A percentile compares a stretch with the other conserved stretches of the same genome.
These are phyloP conservation scores for Incurvaria masculella DNA, from an alignment of 2,888 invertebrate genomes.

Conservation along the genomic window DNA sequence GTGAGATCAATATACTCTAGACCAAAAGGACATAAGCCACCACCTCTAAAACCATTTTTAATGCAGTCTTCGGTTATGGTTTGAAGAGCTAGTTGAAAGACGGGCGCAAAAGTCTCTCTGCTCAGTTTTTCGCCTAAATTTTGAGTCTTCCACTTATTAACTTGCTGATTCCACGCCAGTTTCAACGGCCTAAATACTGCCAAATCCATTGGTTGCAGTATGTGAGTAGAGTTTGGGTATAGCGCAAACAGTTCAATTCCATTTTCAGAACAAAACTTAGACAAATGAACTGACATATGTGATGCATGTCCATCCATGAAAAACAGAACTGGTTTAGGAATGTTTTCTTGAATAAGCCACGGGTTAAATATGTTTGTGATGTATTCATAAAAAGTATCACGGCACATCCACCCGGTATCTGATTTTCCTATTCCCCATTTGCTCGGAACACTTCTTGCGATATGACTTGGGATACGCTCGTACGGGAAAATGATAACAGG, in stretches of 20 bases:
- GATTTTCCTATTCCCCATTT: constrained; percentile 10
- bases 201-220: constrained; percentile 14
- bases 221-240: constrained; percentile 12
- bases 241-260: constrained; percentile 13
- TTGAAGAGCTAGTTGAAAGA: too few relatives aligned
- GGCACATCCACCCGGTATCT: not conserved
- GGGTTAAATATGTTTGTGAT: not conserved
- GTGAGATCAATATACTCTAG: too few relatives aligned
- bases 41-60: too few relatives aligned
- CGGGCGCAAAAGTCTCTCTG: too few relatives aligned
- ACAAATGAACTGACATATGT: not conserved
- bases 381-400: not conserved
- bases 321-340: not conserved
- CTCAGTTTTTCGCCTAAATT: too few relatives aligned
- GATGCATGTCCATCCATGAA: not conserved
- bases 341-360: not conserved
- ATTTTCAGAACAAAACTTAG: constrained; percentile 10
- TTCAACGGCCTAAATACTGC: too few relatives aligned
- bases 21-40: too few relatives aligned
- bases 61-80: too few relatives aligned
- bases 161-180: too few relatives aligned
- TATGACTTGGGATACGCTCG: constrained; percentile 13
- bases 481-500: constrained; percentile 17
- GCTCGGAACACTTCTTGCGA: constrained; percentile 14
- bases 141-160: too few relatives aligned